Conservation (phyloP, 2,888 invertebrate species). For the Stenichneumon culpator region DNA sequence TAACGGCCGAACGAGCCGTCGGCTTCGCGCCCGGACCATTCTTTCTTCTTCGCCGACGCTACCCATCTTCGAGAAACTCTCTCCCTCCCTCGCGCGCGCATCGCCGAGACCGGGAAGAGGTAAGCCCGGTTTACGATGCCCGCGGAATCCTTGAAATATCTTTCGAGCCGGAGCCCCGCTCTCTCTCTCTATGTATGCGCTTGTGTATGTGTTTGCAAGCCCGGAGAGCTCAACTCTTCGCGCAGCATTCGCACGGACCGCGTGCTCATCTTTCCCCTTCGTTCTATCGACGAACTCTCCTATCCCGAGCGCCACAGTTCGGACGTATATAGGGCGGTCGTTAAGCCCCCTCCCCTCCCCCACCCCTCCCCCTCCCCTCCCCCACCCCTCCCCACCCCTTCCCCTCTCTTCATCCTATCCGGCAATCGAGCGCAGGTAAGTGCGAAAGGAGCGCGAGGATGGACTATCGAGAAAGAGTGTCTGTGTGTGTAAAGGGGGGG, state of each 20-base stretch:
- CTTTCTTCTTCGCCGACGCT: conserved; percentile 75
- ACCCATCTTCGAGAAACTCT: conserved; percentile 65
- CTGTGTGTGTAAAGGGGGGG: neutral
- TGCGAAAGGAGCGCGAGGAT: conserved; percentile 35
- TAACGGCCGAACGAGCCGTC: conserved; percentile 70
- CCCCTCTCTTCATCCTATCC: conserved; percentile 14
- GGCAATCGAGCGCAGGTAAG: conserved; percentile 31
- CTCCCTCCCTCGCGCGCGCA: neutral
- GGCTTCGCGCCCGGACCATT: conserved; percentile 71
- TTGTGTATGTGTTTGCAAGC: conserved; percentile 25
- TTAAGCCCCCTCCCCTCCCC: conserved; percentile 55
- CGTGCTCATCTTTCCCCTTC: conserved; percentile 57
- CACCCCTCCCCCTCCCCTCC: neutral
- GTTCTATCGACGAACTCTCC: conserved; percentile 65
- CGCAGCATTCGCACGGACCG: conserved; percentile 44
- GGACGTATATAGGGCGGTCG: conserved; percentile 70
- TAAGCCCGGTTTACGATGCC: conserved; percentile 70
- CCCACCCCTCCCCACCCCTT: neutral
- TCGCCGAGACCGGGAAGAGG: conserved; percentile 50
- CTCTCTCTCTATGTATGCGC: conserved; percentile 12
- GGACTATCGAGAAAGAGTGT: conserved; percentile 2
- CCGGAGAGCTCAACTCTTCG: conserved; percentile 56
- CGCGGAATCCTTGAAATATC: conserved; percentile 73
- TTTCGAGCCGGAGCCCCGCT: conserved; percentile 38
- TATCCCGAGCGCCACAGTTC: conserved; percentile 61